These are phyloP conservation scores for Notechis scutatus DNA, from an alignment of 2,113 vertebrate genomes.

Conservation along the genomic window DNA sequence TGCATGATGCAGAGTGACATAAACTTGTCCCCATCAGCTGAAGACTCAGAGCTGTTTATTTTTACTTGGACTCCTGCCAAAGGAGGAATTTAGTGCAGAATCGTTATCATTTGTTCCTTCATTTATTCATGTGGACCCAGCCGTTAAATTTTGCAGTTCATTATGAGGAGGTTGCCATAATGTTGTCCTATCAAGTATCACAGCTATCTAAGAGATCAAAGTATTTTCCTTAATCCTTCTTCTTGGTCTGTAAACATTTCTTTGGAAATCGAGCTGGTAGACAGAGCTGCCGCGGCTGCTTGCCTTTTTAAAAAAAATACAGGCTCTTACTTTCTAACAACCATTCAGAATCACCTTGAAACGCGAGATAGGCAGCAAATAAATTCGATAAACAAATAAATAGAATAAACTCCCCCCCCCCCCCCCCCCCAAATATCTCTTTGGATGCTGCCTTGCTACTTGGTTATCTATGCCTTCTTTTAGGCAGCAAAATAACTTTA, in stretches of 20 bases:
- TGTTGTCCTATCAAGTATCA: neutral
- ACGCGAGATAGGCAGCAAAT: neutral
- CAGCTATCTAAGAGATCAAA: neutral
- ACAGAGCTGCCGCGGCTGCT: accelerated
- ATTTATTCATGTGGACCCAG: neutral
- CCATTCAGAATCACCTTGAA: neutral
- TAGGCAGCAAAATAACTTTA: neutral
- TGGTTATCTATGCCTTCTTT: neutral
- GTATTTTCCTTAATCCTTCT: neutral
- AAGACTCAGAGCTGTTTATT: neutral
- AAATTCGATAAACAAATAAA: neutral
- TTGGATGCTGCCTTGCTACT: neutral
- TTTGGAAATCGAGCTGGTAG: neutral
- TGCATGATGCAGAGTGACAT: neutral
- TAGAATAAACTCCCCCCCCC: neutral
- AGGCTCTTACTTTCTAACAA: neutral
- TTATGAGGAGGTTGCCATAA: neutral
- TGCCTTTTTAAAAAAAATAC: neutral
- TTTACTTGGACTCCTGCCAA: neutral
- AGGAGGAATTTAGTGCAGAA: neutral
- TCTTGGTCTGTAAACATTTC: neutral
- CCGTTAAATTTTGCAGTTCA: neutral
- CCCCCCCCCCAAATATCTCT: neutral
- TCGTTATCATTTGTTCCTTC: neutral
- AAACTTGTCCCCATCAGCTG: neutral